These are phyloP conservation scores for Anseranas semipalmata DNA, from an alignment of 2,113 vertebrate species.

Conservation along the genomic window DNA sequence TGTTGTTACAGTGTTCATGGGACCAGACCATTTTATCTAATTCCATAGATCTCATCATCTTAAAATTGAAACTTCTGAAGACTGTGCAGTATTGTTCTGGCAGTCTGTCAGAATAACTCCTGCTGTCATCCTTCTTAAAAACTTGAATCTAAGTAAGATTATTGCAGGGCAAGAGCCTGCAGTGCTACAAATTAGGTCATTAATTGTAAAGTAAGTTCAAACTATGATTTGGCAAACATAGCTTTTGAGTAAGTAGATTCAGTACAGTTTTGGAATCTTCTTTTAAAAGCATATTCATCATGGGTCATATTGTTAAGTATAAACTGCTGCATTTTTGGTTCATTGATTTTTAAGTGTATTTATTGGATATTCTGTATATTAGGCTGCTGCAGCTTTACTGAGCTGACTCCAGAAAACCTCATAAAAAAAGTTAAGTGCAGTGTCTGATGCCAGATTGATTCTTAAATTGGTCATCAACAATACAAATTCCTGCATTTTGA, in stretches of 20 bases:
- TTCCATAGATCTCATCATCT: not conserved
- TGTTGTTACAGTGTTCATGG: not conserved
- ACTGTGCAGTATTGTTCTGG: conserved; percentile 7
- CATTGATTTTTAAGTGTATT: not conserved
- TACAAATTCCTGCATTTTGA: not conserved
- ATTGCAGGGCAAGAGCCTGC: not conserved
- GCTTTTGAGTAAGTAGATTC: not conserved
- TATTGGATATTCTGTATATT: not conserved
- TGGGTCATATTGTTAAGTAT: not conserved
- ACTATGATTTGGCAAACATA: not conserved
- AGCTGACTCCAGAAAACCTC: not conserved
- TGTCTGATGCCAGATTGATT: not conserved
- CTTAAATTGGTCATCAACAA: not conserved
- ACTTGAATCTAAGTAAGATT: not conserved
- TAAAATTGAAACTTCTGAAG: conserved; percentile 46
- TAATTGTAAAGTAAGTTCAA: conserved; percentile 32
- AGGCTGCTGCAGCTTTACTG: not conserved
- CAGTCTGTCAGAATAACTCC: conserved; percentile 51
- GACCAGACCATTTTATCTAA: not conserved
- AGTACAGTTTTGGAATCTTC: not conserved
- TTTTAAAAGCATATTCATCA: not conserved
- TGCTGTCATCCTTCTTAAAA: conserved; percentile 17
- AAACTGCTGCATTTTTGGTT: not conserved
- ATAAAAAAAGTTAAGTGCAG: not conserved
- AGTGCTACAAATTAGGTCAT: conserved; percentile 34